These are phyloP conservation scores for Loripinus fragilis DNA, from an alignment of 2,888 invertebrate genomes.

Conservation along the genomic window DNA sequence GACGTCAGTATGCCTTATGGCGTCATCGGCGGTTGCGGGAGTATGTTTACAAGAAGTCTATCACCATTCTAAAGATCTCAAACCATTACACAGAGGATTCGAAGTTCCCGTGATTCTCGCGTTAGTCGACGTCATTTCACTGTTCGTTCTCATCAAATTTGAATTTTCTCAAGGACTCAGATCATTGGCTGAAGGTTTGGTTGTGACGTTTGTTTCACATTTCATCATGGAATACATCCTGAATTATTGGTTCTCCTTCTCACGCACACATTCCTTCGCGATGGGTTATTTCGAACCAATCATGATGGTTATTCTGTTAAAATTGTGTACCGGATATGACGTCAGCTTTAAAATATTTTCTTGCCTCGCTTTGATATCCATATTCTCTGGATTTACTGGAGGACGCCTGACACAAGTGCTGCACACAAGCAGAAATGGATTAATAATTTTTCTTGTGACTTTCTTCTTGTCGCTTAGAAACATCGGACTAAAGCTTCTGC, in stretches of 20 bases:
- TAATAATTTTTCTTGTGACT: slow-evolving; percentile 54
- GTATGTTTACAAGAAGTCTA: slow-evolving; percentile 54
- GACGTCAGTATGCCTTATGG: slow-evolving; percentile 20
- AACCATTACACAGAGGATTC: slow-evolving; percentile 46
- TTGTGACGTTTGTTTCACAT: slow-evolving; percentile 46
- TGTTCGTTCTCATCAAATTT: slow-evolving; percentile 39
- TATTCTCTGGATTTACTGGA: slow-evolving; percentile 46
- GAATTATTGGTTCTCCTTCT: slow-evolving; percentile 49
- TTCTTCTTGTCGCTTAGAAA: slow-evolving; percentile 55
- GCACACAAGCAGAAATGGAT: slow-evolving; percentile 37
- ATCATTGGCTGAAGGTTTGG: slow-evolving; percentile 36
- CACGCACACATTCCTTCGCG: slow-evolving; percentile 46
- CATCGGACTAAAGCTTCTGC: slow-evolving; percentile 50
- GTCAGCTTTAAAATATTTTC: slow-evolving; percentile 27
- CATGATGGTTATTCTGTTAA: slow-evolving; percentile 43
- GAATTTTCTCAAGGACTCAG: slow-evolving; percentile 36
- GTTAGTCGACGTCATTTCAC: slow-evolving; percentile 24
- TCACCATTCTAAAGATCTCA: slow-evolving; percentile 40
- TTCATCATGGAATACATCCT: slow-evolving; percentile 35
- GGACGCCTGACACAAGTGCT: slow-evolving; percentile 33
- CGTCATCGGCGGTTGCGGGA: slow-evolving; percentile 37
- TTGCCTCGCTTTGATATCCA: slow-evolving; percentile 29
- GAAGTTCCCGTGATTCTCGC: slow-evolving; percentile 46
- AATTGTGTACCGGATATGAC: slow-evolving; percentile 44
- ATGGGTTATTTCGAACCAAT: slow-evolving; percentile 57